phyloP scores from a whole-genome alignment of 2,113 vertebrate species.

The Hemiscyllium ocellatum region DNA sequence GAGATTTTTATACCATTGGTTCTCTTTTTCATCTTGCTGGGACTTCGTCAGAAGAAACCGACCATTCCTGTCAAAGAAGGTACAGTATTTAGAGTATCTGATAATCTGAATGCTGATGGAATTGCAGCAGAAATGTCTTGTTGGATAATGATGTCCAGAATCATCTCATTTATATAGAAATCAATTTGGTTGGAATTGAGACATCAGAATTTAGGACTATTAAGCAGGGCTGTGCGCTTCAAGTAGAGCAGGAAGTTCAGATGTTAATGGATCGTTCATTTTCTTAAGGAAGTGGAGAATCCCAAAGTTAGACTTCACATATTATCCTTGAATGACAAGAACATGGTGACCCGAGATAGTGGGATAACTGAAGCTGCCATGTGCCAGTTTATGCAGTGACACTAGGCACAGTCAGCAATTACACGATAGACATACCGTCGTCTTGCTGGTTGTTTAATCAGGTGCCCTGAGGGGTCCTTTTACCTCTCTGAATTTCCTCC shows the following conservation, averaged over 20 bases:
- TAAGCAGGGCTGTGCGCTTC: neutral
- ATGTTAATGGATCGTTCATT: neutral
- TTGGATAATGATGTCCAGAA: neutral
- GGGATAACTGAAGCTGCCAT: neutral
- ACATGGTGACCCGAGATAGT: neutral
- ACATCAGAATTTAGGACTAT: no score
- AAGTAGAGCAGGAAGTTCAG: neutral
- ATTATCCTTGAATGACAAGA: neutral
- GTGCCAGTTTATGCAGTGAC: neutral
- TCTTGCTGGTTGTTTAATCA: neutral
- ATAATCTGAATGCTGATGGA: neutral
- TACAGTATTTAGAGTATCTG: constrained; percentile 43
- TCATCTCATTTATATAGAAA: neutral
- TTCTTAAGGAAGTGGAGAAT: neutral
- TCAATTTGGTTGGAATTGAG: no score
- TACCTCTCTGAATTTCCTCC: neutral
- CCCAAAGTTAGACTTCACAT: neutral
- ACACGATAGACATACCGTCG: neutral
- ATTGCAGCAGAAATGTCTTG: no score
- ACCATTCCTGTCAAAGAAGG: constrained; percentile 94
- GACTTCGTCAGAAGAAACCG: constrained; percentile 87
- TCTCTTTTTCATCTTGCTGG: constrained; percentile 91
- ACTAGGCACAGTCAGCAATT: neutral
- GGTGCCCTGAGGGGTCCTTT: neutral
- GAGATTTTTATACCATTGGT: constrained; percentile 93